These are phyloP conservation scores for Hipposideros armiger DNA, from an alignment of 2,113 vertebrate genomes.

Conservation along the genomic window DNA sequence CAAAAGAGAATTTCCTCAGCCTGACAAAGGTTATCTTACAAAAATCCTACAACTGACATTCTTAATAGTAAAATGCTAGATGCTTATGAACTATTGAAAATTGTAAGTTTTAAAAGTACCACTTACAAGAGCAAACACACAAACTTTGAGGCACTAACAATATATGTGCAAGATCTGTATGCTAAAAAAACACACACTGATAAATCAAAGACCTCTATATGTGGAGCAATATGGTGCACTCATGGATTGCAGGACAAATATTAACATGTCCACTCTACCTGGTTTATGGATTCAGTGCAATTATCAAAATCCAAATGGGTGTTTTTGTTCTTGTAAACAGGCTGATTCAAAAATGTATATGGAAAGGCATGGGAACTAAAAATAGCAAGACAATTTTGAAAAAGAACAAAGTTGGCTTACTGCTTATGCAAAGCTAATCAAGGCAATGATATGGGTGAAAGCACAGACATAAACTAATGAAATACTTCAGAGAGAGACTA, in stretches of 20 bases:
- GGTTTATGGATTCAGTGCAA: neutral
- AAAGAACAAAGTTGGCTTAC: neutral
- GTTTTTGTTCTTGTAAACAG: neutral
- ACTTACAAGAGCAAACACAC: neutral
- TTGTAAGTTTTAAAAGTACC: neutral
- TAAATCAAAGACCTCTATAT: neutral
- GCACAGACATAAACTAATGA: neutral
- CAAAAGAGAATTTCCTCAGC: neutral
- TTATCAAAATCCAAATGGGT: neutral
- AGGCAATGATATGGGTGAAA: neutral
- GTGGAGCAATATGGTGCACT: neutral
- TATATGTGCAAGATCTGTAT: neutral
- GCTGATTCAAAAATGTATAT: neutral
- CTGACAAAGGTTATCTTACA: neutral
- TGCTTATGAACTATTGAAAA: conserved; percentile 3
- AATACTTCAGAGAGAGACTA: neutral
- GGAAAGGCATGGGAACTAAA: neutral
- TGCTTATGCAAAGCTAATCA: neutral
- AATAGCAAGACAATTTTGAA: neutral
- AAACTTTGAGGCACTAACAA: neutral
- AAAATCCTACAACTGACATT: neutral
- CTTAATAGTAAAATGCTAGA: neutral
- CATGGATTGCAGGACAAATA: neutral
- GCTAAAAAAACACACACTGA: neutral
- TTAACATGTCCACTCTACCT: neutral